These are phyloP conservation scores for Acridotheres tristis DNA, from an alignment of 2,797 vertebrate genomes.

Conservation along the genomic window DNA sequence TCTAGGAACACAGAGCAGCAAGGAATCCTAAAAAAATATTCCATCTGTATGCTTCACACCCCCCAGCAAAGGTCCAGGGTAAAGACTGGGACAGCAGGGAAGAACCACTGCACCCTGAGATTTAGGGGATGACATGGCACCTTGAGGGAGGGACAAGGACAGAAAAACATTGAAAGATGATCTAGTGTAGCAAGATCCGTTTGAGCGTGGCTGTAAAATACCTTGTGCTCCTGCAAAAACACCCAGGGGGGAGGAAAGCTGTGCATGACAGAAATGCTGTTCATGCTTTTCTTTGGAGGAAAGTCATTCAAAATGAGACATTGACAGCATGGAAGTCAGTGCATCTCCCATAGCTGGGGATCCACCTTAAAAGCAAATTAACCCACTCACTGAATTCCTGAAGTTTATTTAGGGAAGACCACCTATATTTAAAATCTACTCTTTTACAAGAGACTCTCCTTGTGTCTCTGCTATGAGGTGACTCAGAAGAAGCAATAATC, in stretches of 20 bases:
- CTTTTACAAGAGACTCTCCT: background rate
- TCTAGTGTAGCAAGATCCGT: background rate
- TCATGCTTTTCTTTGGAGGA: background rate
- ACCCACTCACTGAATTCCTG: background rate
- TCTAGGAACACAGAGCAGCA: background rate
- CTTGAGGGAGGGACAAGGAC: background rate
- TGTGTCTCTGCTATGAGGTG: background rate
- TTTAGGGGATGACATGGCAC: background rate
- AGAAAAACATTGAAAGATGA: background rate
- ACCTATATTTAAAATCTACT: background rate
- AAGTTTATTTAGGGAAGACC: background rate
- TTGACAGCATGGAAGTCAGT: background rate
- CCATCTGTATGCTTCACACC: background rate
- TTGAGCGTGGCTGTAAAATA: slow-evolving; percentile 10
- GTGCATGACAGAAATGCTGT: background rate
- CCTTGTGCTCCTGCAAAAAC: background rate
- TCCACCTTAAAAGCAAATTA: background rate
- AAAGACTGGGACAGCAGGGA: background rate
- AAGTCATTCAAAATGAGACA: slow-evolving; percentile 11
- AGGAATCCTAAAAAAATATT: background rate
- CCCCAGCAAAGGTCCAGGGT: background rate
- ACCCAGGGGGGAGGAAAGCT: slow-evolving; percentile 10
- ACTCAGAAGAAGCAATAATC: background rate
- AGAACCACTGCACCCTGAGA: background rate
- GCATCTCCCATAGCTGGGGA: background rate